Evolutionary conservation across 2,113 vertebrate species (phyloP).

Genomic region (Mixornis gularis): DNA sequence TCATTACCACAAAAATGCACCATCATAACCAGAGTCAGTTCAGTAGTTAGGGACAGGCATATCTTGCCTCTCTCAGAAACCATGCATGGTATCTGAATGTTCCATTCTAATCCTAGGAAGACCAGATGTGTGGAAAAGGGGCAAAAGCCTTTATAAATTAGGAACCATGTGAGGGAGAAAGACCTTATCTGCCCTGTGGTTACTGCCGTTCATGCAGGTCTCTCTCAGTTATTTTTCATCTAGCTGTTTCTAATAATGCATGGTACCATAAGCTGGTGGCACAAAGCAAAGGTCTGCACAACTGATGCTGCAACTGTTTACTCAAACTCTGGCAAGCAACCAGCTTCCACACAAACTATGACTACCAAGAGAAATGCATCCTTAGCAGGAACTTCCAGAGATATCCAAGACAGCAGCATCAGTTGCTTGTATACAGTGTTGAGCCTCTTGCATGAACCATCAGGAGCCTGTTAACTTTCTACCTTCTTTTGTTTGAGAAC

Average conservation of each 20-base stretch:
- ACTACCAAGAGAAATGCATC: not conserved
- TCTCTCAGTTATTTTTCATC: not conserved
- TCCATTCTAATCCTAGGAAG: not conserved
- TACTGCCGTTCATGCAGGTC: not conserved
- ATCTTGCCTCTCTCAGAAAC: not conserved
- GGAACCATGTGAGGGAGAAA: not conserved
- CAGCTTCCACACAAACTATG: not conserved
- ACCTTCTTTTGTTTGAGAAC: not conserved
- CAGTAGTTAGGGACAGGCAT: not conserved
- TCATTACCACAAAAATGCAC: conserved; percentile 9
- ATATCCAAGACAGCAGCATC: not conserved
- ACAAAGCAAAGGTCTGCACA: not conserved
- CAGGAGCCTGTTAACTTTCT: not conserved
- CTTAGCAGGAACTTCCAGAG: not conserved
- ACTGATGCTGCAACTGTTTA: not conserved
- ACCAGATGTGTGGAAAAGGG: not conserved
- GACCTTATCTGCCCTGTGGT: not conserved
- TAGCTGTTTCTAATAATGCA: not conserved
- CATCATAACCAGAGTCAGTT: not conserved
- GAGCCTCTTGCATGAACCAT: not conserved
- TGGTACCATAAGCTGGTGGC: not conserved
- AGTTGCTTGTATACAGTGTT: not conserved
- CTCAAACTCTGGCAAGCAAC: not conserved
- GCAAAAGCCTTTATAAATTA: not conserved
- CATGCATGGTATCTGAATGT: not conserved